These are phyloP conservation scores for Aphelenchoides fujianensis DNA, from an alignment of 1,140 invertebrate genomes.

Conservation along the genomic window DNA sequence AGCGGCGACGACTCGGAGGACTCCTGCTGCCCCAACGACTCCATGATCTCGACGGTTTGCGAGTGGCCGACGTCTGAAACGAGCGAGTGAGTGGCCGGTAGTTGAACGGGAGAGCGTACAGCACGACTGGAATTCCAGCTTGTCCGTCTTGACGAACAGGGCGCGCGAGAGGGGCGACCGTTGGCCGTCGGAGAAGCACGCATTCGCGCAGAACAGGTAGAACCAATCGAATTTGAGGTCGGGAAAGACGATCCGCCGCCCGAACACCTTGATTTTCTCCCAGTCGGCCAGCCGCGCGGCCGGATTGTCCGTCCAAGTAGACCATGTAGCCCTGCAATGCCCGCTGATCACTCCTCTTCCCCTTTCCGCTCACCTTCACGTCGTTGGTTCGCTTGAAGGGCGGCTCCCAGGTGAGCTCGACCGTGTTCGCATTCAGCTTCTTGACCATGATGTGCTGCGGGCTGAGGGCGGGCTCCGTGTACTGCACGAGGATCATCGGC, in stretches of 20 bases:
- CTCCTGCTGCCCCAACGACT: conserved; percentile 52
- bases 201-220: conserved; percentile 59
- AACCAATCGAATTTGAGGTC: conserved; percentile 63
- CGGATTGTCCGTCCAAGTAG: conserved; percentile 61
- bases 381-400: conserved; percentile 57
- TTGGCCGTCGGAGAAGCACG: conserved; percentile 61
- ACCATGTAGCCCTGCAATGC: conserved; percentile 59
- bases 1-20: conserved; percentile 50
- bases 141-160: conserved; percentile 60
- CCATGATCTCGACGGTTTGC: conserved; percentile 61
- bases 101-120: conserved; percentile 41
- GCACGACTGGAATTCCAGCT: conserved; percentile 58
- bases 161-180: conserved; percentile 57
- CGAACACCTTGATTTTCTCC: conserved; percentile 58
- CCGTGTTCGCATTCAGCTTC: conserved; percentile 56
- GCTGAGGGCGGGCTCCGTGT: conserved; percentile 60
- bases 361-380: conserved; percentile 50
- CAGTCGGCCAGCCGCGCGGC: conserved; percentile 52
- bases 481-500: conserved; percentile 58
- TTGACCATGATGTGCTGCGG: conserved; percentile 61
- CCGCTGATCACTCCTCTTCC: conserved; percentile 4
- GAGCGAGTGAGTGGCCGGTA: not conserved
- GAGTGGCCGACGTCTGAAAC: conserved; percentile 59
- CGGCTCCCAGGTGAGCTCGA: conserved; percentile 61
- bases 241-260: conserved; percentile 55